These are phyloP conservation scores for Caenorhabditis parvicauda DNA, from an alignment of 2,888 invertebrate species.

Conservation along the genomic window DNA sequence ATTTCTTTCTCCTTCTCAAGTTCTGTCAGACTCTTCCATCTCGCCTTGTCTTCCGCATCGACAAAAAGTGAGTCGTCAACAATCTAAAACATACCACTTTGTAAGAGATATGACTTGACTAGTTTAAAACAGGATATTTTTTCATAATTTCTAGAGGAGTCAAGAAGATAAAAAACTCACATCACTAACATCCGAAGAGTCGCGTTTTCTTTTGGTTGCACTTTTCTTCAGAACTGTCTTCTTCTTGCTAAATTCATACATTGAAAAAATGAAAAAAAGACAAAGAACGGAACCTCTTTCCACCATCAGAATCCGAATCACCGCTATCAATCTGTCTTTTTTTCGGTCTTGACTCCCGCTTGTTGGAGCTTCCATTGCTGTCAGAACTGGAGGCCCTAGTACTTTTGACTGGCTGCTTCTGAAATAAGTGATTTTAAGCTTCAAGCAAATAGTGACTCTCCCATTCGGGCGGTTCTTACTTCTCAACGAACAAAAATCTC, in stretches of 20 bases:
- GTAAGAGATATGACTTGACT: background rate
- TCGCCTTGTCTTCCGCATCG: constrained; percentile 86
- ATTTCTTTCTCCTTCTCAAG: constrained; percentile 95
- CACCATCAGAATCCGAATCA: constrained; percentile 15
- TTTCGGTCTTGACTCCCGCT: background rate
- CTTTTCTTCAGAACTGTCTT: constrained; percentile 12
- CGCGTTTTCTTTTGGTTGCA: constrained; percentile 12
- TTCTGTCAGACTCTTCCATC: constrained; percentile 87
- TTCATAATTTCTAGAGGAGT: no score
- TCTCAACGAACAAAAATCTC: no score
- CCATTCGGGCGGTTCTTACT: no score
- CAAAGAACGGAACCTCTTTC: background rate
- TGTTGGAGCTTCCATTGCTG: no score
- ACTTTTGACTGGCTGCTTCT: no score
- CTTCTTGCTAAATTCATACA: constrained; percentile 7
- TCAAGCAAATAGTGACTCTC: no score
- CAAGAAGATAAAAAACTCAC: no score
- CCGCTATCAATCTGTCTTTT: constrained; percentile 9
- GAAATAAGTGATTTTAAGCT: no score
- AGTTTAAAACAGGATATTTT: background rate
- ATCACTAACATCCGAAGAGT: constrained; percentile 16
- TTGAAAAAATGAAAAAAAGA: background rate
- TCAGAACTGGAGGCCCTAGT: no score
- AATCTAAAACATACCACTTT: constrained; percentile 16
- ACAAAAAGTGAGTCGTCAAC: constrained; percentile 74